Evolutionary conservation across 2,113 vertebrate species (phyloP), one percentile per base, ranked within the genome.

Genomic region (Siphamia tubifer): DNA sequence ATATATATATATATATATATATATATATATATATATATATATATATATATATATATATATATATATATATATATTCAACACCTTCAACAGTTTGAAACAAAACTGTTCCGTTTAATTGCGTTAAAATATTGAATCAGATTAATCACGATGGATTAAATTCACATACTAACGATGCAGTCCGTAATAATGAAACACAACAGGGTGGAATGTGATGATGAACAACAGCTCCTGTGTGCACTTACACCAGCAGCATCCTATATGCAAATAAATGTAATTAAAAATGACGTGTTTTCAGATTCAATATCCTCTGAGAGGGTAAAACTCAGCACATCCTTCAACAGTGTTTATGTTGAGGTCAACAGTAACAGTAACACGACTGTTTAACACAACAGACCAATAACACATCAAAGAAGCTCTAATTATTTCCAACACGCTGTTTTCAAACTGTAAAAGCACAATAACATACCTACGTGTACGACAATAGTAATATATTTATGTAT

Each of bases 181-280:
- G n/a, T 75, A n/a, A 47, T 28, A 57, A 27, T 48, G 23, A 28
- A 25, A n/a, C 5, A 35, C 6, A 36, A 28, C 60, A 21, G 15
- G 28, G 43, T 32, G 27, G 12, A 74, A 38, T 24, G 32, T 23
- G 38, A 57, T 30, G 32, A 54, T 32, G 27, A 55, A 54, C 47
- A 42, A 2, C 35, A 67, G 38, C 11, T 1, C 28, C 28, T 23
- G 31, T 52, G 17, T 17, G 39, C 25, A 34, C 13, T 0, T 9
- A 56, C 16, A 4, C 23, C 58, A 39, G 45, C 44, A 47, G 34
- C 44, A 43, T 52, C 34, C 21, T 52, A 16, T 38, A 61, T 73
- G 58, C 20, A 61, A 66, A 82, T 53, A 7, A 8, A 39, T 8
- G 3, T 44, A 32, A 58, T 69, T 62, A 57, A 49, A 73, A 69